Percentiles rank a stretch among this genome's conserved stretches.
These are phyloP conservation scores for Eupithecia centaureata DNA, from an alignment of 2,888 invertebrate species.

Conservation along the genomic window DNA sequence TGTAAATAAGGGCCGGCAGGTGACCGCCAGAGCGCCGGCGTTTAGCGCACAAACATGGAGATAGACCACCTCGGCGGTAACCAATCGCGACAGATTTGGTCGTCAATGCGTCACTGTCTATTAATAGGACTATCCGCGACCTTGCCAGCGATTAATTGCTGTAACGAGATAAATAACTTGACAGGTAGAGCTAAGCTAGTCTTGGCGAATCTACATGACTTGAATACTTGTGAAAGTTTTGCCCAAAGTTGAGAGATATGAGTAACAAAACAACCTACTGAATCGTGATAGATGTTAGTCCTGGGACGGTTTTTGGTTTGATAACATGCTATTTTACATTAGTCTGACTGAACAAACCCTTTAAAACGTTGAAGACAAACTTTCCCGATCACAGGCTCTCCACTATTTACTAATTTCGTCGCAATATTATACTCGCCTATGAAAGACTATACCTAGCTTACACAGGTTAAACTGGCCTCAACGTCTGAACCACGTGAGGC, in stretches of 20 bases:
- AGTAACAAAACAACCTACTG: background rate
- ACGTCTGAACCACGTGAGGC: background rate
- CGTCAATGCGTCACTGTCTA: constrained; percentile 51
- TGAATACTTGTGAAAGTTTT: background rate
- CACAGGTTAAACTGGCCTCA: background rate
- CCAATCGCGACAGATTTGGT: constrained; percentile 57
- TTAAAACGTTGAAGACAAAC: background rate
- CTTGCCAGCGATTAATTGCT: constrained; percentile 64
- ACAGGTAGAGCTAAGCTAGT: background rate
- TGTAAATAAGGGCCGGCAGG: constrained; percentile 58
- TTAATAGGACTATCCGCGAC: constrained; percentile 50
- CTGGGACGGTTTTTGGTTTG: background rate
- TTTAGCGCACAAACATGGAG: constrained; percentile 64
- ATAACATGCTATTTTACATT: background rate
- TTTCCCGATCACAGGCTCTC: background rate
- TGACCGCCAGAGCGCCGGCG: constrained; percentile 60
- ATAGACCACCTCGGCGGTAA: constrained; percentile 50
- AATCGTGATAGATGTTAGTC: background rate
- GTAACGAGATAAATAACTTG: constrained; percentile 41
- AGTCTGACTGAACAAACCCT: background rate
- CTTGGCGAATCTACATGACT: background rate
- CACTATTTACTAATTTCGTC: background rate
- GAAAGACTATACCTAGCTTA: no score
- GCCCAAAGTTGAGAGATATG: background rate
- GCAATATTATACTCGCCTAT: background rate